Evolutionary conservation across 2,888 invertebrate species (phyloP).

Genomic region (Drosophila macrospina): DNA sequence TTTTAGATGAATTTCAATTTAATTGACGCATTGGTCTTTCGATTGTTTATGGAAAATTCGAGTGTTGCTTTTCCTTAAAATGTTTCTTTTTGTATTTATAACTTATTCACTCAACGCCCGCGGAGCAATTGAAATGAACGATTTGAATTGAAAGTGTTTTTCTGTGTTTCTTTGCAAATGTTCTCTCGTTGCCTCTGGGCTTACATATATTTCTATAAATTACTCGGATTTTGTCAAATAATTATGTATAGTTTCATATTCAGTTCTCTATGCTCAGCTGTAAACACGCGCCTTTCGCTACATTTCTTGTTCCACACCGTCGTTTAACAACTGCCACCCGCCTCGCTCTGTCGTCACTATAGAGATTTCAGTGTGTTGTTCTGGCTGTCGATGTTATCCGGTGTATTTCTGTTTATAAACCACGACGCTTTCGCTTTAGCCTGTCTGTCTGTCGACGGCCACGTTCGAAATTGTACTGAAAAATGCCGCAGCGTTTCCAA

Average conservation of each 20-base stretch:
- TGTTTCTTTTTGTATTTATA: slow-evolving; percentile 46
- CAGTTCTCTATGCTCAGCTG: slow-evolving; percentile 9
- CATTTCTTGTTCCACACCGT: slow-evolving; percentile 20
- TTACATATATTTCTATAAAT: slow-evolving; percentile 53
- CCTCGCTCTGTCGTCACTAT: slow-evolving; percentile 28
- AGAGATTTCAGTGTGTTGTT: slow-evolving; percentile 12
- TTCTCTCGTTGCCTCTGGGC: slow-evolving; percentile 9
- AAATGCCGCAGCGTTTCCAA: slow-evolving; percentile 75
- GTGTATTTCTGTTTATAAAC: slow-evolving; percentile 30
- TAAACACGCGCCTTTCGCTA: slow-evolving; percentile 42
- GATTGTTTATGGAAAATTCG: slow-evolving; percentile 54
- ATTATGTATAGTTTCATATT: slow-evolving; percentile 24
- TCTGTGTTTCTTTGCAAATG: slow-evolving; percentile 11
- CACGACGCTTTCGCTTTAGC: slow-evolving; percentile 41
- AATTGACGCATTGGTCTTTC: slow-evolving; percentile 53
- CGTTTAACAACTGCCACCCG: slow-evolving; percentile 34
- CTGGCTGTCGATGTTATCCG: slow-evolving; percentile 56
- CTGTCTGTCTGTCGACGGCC: slow-evolving; percentile 61
- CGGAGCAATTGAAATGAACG: slow-evolving; percentile 52
- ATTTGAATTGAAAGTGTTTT: slow-evolving; percentile 41
- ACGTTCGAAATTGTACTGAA: slow-evolving; percentile 76
- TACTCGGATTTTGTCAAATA: slow-evolving; percentile 53
- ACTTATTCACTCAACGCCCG: slow-evolving; percentile 56
- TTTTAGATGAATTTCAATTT: slow-evolving; percentile 18
- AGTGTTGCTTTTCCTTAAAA: slow-evolving; percentile 16